Base-by-base conservation (phyloP, 2,888 invertebrate genomes). In the Panzeria rudis region DNA sequence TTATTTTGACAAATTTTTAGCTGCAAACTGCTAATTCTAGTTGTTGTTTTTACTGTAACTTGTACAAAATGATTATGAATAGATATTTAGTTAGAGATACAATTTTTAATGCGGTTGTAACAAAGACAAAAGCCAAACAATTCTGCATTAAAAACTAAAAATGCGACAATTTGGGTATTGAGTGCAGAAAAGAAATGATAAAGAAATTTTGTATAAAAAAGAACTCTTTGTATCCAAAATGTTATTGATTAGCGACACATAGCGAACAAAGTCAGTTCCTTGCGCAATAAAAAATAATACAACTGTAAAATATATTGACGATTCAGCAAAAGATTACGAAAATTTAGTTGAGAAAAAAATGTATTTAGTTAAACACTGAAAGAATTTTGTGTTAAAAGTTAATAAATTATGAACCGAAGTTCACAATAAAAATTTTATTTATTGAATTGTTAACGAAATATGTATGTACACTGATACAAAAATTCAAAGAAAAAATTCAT, bases 321-420 rank as follows among this genome's bases (percentile, higher is more conserved):
- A 75, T 75, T 86, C 75, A 82, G 82, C 86, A 84, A 68, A 84
- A 86, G 79, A 86, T 84, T 83, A 85, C 20, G 38, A 77, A 35
- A 52, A 25, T 25, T 17, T 56, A n/a, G n/a, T 17, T 2, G 15
- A 17, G 7, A 38, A 61, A 25, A 32, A n/a, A 44, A 32, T 15
- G 20, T 13, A 17, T 52, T 2, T 1, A 23, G 20, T 20, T 5
- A 20, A 13, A 62, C 52, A 78, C 71, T 41, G 25, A n/a, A n/a
- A 25, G 3, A 59, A 47, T 17, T 25, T n/a, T 25, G 0, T 15
- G 3, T 13, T 15, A 41, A 9, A 38, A 23, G 32, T 11, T 7
- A 1, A 29, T 3, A 25, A 11, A 25, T 23, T 11, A 8, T 15
- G 8, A 2, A 23, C 23, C 9, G 8, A 11, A n/a, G n/a, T n/a